Percentiles rank a stretch among this genome's conserved stretches.
Conservation (phyloP, 1,140 invertebrate genomes). For the Eulimnadia texana region DNA sequence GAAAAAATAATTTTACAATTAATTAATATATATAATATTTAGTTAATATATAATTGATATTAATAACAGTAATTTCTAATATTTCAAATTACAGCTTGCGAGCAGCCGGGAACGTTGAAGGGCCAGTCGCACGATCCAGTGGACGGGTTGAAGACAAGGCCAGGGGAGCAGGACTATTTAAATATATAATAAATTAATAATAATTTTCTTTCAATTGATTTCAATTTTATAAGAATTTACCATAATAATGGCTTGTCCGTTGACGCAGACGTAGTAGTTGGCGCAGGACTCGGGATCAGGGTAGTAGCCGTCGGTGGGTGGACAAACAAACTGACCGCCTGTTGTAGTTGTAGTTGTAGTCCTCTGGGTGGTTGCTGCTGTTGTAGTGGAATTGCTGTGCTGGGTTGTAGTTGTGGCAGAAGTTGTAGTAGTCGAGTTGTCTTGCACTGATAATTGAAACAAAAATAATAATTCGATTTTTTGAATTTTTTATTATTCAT, state of each 20-base stretch:
- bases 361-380: no score
- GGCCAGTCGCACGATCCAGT: conserved; percentile 23
- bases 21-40: no score
- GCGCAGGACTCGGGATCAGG: background rate
- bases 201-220: no score
- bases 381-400: no score
- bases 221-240: no score
- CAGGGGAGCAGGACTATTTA: conserved; percentile 19
- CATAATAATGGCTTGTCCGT: background rate
- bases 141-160: conserved; percentile 21
- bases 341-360: background rate
- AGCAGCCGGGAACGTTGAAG: conserved; percentile 11
- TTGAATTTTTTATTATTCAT: background rate
- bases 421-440: background rate
- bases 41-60: no score
- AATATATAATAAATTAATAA: no score
- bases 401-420: background rate
- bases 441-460: no score
- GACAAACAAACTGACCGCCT: background rate
- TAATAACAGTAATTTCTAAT: no score
- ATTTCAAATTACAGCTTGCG: no score
- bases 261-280: background rate
- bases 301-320: background rate
- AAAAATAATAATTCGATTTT: no score
- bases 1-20: no score